Conservation (phyloP, 1,140 invertebrate species). For the Hycleus cichorii region DNA sequence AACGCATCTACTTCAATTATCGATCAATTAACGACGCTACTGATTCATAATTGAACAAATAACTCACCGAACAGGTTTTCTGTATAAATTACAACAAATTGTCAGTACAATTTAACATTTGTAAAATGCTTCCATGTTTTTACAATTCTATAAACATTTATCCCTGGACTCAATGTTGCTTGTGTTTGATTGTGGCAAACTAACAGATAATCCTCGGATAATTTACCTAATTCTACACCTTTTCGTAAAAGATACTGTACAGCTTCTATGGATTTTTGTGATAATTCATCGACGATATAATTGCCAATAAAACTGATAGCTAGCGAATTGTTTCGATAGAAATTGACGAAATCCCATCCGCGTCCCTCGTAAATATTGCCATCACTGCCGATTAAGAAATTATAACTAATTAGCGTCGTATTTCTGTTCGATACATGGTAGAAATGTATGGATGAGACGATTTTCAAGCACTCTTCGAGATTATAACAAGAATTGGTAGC, state of each 20-base stretch:
- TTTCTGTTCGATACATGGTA: constrained; percentile 34
- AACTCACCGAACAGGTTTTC: no score
- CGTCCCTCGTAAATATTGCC: constrained; percentile 55
- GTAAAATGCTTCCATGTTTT: constrained; percentile 28
- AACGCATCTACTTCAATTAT: no score
- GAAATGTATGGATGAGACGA: constrained; percentile 41
- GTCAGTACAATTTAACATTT: background rate
- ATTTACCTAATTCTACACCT: constrained; percentile 32
- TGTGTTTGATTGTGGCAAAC: constrained; percentile 43
- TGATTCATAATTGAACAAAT: no score
- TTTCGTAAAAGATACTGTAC: constrained; percentile 35
- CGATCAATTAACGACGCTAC: no score
- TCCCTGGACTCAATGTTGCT: constrained; percentile 31
- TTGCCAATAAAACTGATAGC: constrained; percentile 45
- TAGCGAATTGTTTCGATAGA: constrained; percentile 40
- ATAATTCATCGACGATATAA: constrained; percentile 37
- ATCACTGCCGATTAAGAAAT: constrained; percentile 62
- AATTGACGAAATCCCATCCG: constrained; percentile 45
- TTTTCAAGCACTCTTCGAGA: constrained; percentile 38
- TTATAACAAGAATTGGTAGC: constrained; percentile 33
- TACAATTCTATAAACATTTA: constrained; percentile 29
- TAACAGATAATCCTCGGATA: constrained; percentile 38
- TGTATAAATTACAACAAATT: no score
- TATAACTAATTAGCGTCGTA: constrained; percentile 48
- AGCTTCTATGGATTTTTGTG: constrained; percentile 36